Percentiles rank a stretch among this genome's conserved stretches.
phyloP scores from a whole-genome alignment of 2,888 invertebrate genomes.

The Apoderus coryli region DNA sequence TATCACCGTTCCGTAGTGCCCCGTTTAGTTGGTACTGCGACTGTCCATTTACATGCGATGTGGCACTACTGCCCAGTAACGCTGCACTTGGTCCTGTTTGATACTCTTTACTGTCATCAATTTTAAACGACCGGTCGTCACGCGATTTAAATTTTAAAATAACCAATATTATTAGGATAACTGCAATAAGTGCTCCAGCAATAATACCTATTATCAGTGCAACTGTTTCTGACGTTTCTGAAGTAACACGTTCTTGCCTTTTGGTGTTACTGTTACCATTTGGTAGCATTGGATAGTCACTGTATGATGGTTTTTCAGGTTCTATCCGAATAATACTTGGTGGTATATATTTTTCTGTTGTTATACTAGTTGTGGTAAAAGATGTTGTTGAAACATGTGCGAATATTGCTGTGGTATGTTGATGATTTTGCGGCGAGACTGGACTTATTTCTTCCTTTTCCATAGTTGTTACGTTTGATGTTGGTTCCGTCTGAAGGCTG shows the following conservation, averaged over 20 bases:
- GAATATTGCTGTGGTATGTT: too few relatives aligned
- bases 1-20: constrained; percentile 38
- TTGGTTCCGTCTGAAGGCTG: too few relatives aligned
- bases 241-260: constrained; percentile 39
- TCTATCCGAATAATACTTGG: too few relatives aligned
- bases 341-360: constrained; percentile 21
- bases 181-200: constrained; percentile 79
- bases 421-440: too few relatives aligned
- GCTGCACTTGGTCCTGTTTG: constrained; percentile 71
- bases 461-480: too few relatives aligned
- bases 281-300: constrained; percentile 26
- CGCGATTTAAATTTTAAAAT: constrained; percentile 79
- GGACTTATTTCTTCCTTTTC: too few relatives aligned
- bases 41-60: constrained; percentile 34
- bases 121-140: constrained; percentile 83
- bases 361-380: constrained; percentile 21
- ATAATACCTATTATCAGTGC: constrained; percentile 78
- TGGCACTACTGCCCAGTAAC: constrained; percentile 44
- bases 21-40: constrained; percentile 36
- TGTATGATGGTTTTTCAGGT: constrained; percentile 25
- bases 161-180: constrained; percentile 77
- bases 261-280: constrained; percentile 27
- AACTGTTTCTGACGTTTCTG: constrained; percentile 57
- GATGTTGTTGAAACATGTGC: too few relatives aligned
- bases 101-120: constrained; percentile 65